Conservation (phyloP, 2,888 invertebrate genomes). For the Cataglyphis rosenhaueri region DNA sequence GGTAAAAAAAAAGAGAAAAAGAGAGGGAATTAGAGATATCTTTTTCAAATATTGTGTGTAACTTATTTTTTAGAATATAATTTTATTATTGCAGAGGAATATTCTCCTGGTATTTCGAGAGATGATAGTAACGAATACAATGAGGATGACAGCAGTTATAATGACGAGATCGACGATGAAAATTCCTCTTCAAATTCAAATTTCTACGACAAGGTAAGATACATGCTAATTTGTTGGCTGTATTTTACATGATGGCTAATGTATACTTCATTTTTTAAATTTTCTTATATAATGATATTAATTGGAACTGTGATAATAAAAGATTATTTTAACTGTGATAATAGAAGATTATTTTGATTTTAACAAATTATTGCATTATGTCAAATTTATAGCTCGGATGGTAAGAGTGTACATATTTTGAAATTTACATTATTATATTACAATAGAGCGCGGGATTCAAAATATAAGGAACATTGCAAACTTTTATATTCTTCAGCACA, state of each 20-base stretch:
- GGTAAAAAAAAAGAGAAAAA: neutral
- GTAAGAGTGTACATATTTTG: no score
- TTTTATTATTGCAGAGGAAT: neutral
- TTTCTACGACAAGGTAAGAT: conserved; percentile 11
- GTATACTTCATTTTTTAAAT: neutral
- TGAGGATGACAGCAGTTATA: neutral
- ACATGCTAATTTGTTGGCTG: neutral
- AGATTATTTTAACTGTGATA: no score
- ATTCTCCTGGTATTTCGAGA: neutral
- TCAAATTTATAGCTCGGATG: no score
- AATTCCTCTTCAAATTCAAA: conserved; percentile 1
- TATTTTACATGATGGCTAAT: neutral
- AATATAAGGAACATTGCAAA: no score
- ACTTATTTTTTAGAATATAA: neutral
- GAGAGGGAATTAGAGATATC: no score
- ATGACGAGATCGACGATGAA: neutral
- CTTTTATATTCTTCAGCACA: no score
- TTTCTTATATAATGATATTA: neutral
- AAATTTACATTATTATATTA: no score
- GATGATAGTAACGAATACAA: neutral
- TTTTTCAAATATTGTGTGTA: neutral
- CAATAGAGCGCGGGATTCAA: no score
- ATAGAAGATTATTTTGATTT: no score
- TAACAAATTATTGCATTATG: no score
- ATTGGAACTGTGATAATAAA: no score